Base-by-base conservation (phyloP, 2,888 invertebrate genomes). In the Trichogramma evanescens region DNA sequence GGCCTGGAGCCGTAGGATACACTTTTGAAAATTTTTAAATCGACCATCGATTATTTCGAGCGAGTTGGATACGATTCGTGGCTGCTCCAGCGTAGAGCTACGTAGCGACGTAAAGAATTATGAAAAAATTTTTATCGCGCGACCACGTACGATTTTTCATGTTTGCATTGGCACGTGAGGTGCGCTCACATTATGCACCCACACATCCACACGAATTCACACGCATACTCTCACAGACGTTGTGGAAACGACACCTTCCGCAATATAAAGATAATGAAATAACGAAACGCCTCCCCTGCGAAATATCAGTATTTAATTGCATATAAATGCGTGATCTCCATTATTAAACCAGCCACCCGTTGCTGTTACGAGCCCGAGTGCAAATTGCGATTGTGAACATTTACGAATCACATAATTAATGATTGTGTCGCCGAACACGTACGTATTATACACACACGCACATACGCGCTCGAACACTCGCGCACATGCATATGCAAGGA, bases 231-330 rank as follows among this genome's bases (percentile, higher is more conserved):
- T 26, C 26, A 26, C 26, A 2, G 26, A 2, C 26, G 26, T 26
- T 54, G 40, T 43, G 48, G 44, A 46, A 46, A 50, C 43, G 52
- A 44, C 54, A 56, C 53, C 52, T 58, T 59, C 10, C 13, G 26
- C 50, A 42, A 44, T 48, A 46, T 26, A 26, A 26, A 26, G 26
- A 59, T 59, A 54, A 57, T 54, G 59, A 8, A 63, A 54, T 58
- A 54, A 59, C 57, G 54, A 59, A 54, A 63, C 56, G 59, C 57
- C 56, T 54, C 38, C 43, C 26, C 26, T 26, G 26, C 26, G 26
- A 57, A 54, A 52, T 50, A 41, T 49, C 41, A n/a, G 38, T 51
- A 59, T 57, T 26, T 59, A 57, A 63, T 59, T 50, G 59, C 51
- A 52, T 52, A 50, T 56, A 54, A 54, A 57, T 59, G 49, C 38